Conservation (phyloP, 2,888 invertebrate species). For the Stenchaetothrips biformis region DNA sequence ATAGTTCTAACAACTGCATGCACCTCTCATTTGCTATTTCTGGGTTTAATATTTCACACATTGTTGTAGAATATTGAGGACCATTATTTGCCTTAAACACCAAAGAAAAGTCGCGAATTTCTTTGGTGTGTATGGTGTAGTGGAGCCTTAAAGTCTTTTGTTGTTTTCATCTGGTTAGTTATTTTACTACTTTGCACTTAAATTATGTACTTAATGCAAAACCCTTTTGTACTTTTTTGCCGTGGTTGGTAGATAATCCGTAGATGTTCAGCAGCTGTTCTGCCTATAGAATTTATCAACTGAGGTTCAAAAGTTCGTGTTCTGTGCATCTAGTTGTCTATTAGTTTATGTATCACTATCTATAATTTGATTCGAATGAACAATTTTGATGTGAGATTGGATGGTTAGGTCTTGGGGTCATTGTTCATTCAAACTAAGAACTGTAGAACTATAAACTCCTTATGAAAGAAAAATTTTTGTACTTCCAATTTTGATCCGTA, state of each 20-base stretch:
- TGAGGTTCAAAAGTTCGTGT: background rate
- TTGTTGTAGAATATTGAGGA: background rate
- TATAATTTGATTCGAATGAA: background rate
- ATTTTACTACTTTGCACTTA: background rate
- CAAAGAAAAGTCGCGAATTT: conserved; percentile 20
- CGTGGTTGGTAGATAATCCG: background rate
- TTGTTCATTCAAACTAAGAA: no score
- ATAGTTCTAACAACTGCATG: background rate
- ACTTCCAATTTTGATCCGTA: background rate
- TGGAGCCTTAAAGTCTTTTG: background rate
- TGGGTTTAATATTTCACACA: no score
- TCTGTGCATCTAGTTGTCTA: no score
- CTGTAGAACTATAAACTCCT: background rate
- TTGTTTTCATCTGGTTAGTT: background rate
- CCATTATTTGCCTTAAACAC: background rate
- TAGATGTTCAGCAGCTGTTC: no score
- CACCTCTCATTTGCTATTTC: no score
- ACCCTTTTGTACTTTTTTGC: background rate
- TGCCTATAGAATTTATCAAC: background rate
- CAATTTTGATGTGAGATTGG: conserved; percentile 31
- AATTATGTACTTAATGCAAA: no score
- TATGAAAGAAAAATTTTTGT: background rate
- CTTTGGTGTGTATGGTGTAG: background rate
- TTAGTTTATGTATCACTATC: background rate
- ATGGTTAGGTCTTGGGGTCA: conserved; percentile 31